Base-by-base conservation (phyloP, 2,888 invertebrate genomes). In the Monopis laevigella region DNA sequence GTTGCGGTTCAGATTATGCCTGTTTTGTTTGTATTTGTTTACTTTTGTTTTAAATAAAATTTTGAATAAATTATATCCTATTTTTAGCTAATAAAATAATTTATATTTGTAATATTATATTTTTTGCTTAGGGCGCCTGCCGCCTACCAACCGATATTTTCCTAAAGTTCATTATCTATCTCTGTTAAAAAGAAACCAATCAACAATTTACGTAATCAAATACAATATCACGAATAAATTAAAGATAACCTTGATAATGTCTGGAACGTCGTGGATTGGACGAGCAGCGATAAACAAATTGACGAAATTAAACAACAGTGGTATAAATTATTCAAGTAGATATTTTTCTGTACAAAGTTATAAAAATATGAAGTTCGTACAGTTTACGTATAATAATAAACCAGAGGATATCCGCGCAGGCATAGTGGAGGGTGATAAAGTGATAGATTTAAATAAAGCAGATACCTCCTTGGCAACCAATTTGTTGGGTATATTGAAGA, bases 351-450 rank as follows among this genome's bases (percentile, higher is more conserved):
- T 60, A 43, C 55, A 61, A 43, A 50, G 47, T 14, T 51, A 39
- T 51, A 60, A 41, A 55, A 82, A 77, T 24, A 86, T 88, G 88
- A 87, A 90, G 54, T 85, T 89, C 51, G 85, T 92, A 34, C 92
- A 92, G 56, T 92, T 88, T 61, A 68, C 74, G 35, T 74, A 64
- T 21, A 56, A 55, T n/a, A 47, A 84, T 49, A 77, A 80, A 30
- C 85, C 87, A 0, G 77, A 78, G 0, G 82, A 82, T 1, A 75
- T 84, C 41, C 84, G 86, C n/a, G 74, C 89, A n/a, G 92, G 92
- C 2, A 87, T 84, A 48, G 73, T 89, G 19, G 78, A 86, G 1
- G 80, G 82, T 10, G 75, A 85, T 40, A 86, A 86, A 16, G 85
- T 87, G 4, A 86, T 87, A 1, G 88, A 88, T 49, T 82, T 92